Percentiles rank a stretch among this genome's conserved stretches.
phyloP scores from a whole-genome alignment of 1,140 invertebrate genomes.

The Bombus polaris region DNA sequence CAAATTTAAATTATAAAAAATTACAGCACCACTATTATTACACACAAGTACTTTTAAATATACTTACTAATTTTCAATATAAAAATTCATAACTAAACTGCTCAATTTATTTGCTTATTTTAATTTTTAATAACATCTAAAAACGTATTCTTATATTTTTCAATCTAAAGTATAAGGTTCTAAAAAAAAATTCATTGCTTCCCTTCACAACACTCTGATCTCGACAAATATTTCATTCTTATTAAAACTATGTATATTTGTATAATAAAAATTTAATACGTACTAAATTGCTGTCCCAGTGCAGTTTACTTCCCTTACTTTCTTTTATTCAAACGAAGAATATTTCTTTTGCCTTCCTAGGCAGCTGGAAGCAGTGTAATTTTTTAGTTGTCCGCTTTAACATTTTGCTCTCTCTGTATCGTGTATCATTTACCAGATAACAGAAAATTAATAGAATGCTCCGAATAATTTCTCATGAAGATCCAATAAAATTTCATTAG shows the following conservation, averaged over 20 bases:
- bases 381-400: neutral
- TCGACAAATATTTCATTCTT: neutral
- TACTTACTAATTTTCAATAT: neutral
- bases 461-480: conserved; percentile 57
- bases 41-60: neutral
- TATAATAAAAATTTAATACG: neutral
- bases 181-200: neutral
- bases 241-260: neutral
- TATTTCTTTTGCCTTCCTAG: neutral
- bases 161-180: neutral
- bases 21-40: no score
- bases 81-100: neutral
- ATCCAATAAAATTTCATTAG: conserved; percentile 65
- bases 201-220: no score
- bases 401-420: neutral
- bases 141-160: neutral
- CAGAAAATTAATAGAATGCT: conserved; percentile 13
- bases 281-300: neutral
- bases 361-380: neutral
- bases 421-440: conserved; percentile 10
- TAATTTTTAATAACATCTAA: neutral
- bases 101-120: neutral
- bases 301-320: neutral
- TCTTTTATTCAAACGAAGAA: neutral
- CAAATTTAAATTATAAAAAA: neutral